These are phyloP conservation scores for Troides helena DNA, from an alignment of 2,888 invertebrate species.

Conservation along the genomic window DNA sequence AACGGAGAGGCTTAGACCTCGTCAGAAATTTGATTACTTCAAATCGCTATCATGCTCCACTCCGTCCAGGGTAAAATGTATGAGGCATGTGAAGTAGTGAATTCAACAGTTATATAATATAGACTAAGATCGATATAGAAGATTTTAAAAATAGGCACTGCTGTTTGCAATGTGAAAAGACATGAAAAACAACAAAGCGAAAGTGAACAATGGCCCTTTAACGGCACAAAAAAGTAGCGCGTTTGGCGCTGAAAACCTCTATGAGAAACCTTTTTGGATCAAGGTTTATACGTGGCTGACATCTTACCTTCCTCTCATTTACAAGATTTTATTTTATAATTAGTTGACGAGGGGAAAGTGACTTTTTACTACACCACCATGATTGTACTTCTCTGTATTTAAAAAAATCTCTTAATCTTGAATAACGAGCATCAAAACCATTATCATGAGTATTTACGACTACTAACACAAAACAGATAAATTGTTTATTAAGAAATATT, in stretches of 20 bases:
- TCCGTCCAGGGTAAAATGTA: too few relatives aligned
- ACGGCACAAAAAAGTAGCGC: slow-evolving; percentile 10
- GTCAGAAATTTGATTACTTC: too few relatives aligned
- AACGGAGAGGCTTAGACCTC: too few relatives aligned
- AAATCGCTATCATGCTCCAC: too few relatives aligned
- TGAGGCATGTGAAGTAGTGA: neutral
- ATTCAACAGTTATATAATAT: neutral
- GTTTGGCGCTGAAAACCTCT: slow-evolving; percentile 2
- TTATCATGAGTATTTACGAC: too few relatives aligned
- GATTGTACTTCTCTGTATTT: too few relatives aligned
- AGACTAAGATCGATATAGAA: neutral
- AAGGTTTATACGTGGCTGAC: neutral
- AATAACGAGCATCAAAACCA: too few relatives aligned
- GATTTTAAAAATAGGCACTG: neutral
- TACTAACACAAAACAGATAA: too few relatives aligned
- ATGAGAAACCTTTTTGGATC: neutral
- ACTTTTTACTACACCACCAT: too few relatives aligned
- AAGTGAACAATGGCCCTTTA: slow-evolving; percentile 19
- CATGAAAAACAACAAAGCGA: slow-evolving; percentile 10
- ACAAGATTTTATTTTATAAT: neutral
- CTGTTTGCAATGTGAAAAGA: neutral
- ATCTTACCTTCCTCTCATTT: neutral
- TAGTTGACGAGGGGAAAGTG: too few relatives aligned
- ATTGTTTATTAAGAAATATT: too few relatives aligned
- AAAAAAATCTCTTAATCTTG: too few relatives aligned